Evolutionary conservation across 2,888 invertebrate genomes (phyloP).

Genomic region (Epistrophe grossulariae): DNA sequence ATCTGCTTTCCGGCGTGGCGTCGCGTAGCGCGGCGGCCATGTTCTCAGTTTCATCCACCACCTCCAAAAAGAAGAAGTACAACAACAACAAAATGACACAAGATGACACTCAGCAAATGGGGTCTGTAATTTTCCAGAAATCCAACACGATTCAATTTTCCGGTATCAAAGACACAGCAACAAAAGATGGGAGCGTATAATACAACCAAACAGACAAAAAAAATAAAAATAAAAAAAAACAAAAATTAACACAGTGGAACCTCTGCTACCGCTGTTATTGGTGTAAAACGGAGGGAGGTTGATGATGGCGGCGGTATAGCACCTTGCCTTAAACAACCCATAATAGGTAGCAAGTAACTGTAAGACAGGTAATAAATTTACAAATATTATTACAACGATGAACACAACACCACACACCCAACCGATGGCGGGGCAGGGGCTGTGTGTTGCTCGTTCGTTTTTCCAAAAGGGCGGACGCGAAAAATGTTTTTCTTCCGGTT

Average conservation of each 20-base stretch:
- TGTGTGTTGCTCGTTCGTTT: slow-evolving; percentile 12
- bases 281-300: slow-evolving; percentile 3
- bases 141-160: slow-evolving; percentile 75
- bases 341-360: slow-evolving; percentile 69
- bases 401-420: slow-evolving; percentile 2
- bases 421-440: not conserved
- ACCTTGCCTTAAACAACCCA: slow-evolving; percentile 62
- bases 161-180: slow-evolving; percentile 64
- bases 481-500: slow-evolving; percentile 65
- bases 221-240: no score
- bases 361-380: slow-evolving; percentile 73
- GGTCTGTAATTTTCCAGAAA: slow-evolving; percentile 72
- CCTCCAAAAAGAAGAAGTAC: not conserved
- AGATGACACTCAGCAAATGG: slow-evolving; percentile 59
- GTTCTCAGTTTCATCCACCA: slow-evolving; percentile 14
- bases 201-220: slow-evolving; percentile 5
- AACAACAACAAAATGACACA: slow-evolving; percentile 39
- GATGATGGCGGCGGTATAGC: slow-evolving; percentile 33
- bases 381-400: slow-evolving; percentile 70
- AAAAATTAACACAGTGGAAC: slow-evolving; percentile 53
- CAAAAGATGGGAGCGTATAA: slow-evolving; percentile 53
- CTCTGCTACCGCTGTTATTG: slow-evolving; percentile 36
- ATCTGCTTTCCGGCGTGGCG: slow-evolving; percentile 45
- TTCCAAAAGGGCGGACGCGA: slow-evolving; percentile 48
- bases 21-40: not conserved